phyloP scores from a whole-genome alignment of 2,888 invertebrate species.

The Nemotelus pantherinus region DNA sequence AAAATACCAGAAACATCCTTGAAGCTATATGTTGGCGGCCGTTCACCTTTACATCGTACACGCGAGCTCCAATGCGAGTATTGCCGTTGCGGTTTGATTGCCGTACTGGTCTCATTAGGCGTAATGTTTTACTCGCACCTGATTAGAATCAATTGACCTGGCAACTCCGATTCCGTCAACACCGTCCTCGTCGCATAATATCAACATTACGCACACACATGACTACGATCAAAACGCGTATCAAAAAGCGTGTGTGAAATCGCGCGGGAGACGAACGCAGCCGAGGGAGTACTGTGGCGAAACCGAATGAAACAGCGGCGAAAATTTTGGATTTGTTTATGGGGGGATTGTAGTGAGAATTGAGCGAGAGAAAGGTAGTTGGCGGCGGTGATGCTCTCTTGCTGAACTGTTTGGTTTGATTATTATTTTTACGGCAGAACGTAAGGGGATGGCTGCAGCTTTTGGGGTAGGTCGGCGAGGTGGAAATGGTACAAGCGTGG shows the following conservation, averaged over 20 bases:
- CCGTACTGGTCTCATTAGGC: constrained; percentile 6
- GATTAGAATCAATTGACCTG: constrained; percentile 29
- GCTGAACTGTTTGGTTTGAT: not conserved
- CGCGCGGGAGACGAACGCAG: not conserved
- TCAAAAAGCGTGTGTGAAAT: not conserved
- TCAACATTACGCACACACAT: constrained; percentile 10
- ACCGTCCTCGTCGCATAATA: constrained; percentile 24
- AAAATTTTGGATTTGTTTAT: not conserved
- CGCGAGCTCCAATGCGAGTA: constrained; percentile 26
- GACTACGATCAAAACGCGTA: not conserved
- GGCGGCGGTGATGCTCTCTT: too few relatives aligned
- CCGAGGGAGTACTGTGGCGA: not conserved
- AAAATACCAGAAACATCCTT: constrained; percentile 33
- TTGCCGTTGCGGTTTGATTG: constrained; percentile 31
- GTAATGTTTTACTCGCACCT: constrained; percentile 16
- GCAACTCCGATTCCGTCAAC: constrained; percentile 7
- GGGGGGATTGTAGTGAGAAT: not conserved
- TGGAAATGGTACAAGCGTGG: constrained; percentile 7
- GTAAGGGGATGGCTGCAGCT: constrained; percentile 8
- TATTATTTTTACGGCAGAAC: not conserved
- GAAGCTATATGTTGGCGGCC: constrained; percentile 40
- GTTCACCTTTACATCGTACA: constrained; percentile 35
- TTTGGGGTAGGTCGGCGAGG: constrained; percentile 36
- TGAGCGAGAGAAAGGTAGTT: not conserved
- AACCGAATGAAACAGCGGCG: not conserved